Percentiles rank a stretch among this genome's conserved stretches.
These are phyloP conservation scores for Heliocidaris tuberculata DNA, from an alignment of 35 echinoderm and acorn worm species.

Conservation along the genomic window DNA sequence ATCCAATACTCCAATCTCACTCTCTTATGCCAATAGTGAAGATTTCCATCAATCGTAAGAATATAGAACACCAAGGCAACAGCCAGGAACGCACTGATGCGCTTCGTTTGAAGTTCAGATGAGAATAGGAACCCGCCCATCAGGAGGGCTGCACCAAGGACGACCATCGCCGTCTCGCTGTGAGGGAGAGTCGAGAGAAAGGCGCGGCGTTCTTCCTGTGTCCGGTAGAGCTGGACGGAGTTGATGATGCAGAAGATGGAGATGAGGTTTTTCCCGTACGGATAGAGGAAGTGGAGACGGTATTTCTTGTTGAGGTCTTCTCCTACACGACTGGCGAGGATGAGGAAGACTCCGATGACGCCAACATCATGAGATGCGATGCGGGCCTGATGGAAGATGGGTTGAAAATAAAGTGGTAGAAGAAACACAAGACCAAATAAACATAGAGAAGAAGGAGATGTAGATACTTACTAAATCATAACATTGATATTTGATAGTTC, in stretches of 20 bases:
- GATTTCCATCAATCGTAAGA: constrained; percentile 53
- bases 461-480: no score
- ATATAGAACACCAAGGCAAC: constrained; percentile 43
- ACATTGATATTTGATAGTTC: no score
- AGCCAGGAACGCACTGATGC: constrained; percentile 22
- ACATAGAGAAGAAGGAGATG: no score
- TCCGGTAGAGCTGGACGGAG: constrained; percentile 61
- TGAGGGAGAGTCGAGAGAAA: constrained; percentile 48
- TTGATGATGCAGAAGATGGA: constrained; percentile 61
- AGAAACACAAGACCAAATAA: not conserved
- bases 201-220: constrained; percentile 63
- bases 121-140: constrained; percentile 60
- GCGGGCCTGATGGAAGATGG: constrained; percentile 53
- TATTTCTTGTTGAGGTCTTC: constrained; percentile 66
- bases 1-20: constrained; percentile 68
- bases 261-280: constrained; percentile 56
- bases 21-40: constrained; percentile 67
- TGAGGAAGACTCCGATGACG: constrained; percentile 71
- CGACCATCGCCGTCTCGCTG: constrained; percentile 29
- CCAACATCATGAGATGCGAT: constrained; percentile 71
- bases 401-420: no score
- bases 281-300: constrained; percentile 62
- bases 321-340: constrained; percentile 66
- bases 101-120: constrained; percentile 55
- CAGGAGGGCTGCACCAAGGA: constrained; percentile 42